These are phyloP conservation scores for Anodontia alba DNA, from an alignment of 2,888 invertebrate species.

Conservation along the genomic window DNA sequence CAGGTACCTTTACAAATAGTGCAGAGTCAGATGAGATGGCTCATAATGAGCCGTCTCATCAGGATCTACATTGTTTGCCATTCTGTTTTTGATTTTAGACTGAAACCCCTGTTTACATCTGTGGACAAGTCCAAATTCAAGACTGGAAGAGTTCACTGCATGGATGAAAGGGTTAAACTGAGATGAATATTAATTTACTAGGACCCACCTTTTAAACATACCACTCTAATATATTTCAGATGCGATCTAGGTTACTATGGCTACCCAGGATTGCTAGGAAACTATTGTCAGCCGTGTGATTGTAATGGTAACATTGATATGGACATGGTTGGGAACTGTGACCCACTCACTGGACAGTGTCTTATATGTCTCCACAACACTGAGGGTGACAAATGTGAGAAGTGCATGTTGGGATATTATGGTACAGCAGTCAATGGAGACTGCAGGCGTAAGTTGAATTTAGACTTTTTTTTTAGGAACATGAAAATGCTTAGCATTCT, in stretches of 20 bases:
- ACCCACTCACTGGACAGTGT: slow-evolving; percentile 93
- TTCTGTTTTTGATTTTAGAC: no score
- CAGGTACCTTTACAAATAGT: no score
- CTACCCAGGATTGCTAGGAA: slow-evolving; percentile 90
- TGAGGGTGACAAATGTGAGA: slow-evolving; percentile 90
- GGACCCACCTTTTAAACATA: no score
- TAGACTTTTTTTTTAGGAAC: no score
- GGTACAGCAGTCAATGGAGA: slow-evolving; percentile 82
- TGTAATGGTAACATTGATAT: slow-evolving; percentile 92
- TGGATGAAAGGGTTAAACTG: no score
- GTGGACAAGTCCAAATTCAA: no score
- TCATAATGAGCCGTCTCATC: no score
- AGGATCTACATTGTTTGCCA: no score
- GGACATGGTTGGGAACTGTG: slow-evolving; percentile 87
- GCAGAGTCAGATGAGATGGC: no score
- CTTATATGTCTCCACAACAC: slow-evolving; percentile 92
- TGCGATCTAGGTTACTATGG: slow-evolving; percentile 87
- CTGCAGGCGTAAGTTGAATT: slow-evolving; percentile 79
- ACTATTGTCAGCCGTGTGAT: slow-evolving; percentile 90
- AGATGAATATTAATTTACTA: no score
- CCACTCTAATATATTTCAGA: slow-evolving; percentile 66
- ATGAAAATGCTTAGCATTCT: background rate
- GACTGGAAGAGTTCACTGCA: no score
- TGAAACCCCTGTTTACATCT: no score
- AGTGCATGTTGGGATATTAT: slow-evolving; percentile 83